A percentile compares a stretch with the other conserved stretches of the same genome.
Evolutionary conservation across 1,140 invertebrate genomes (phyloP).

Genomic region (Colletes latitarsis): DNA sequence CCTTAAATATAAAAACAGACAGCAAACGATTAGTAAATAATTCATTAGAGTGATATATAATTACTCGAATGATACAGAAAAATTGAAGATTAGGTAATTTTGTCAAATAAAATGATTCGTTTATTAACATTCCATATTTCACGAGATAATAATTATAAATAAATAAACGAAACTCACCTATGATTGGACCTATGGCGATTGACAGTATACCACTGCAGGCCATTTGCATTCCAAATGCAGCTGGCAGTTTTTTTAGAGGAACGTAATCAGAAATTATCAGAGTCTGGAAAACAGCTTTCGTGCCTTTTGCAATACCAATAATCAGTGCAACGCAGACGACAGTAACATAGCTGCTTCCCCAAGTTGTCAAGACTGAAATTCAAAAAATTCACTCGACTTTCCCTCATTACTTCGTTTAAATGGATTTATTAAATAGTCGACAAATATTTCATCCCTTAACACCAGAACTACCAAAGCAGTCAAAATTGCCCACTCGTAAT

Average conservation of each 20-base stretch:
- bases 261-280: constrained; percentile 86
- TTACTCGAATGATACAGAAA: too few relatives aligned
- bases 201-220: constrained; percentile 81
- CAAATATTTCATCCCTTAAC: too few relatives aligned
- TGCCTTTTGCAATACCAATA: constrained; percentile 86
- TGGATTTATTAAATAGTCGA: too few relatives aligned
- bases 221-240: constrained; percentile 85
- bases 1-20: constrained; percentile 58
- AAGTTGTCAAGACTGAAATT: constrained; percentile 51
- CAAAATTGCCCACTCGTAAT: too few relatives aligned
- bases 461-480: too few relatives aligned
- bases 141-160: background rate
- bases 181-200: constrained; percentile 75
- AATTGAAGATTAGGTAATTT: too few relatives aligned
- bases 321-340: constrained; percentile 61
- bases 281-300: constrained; percentile 86
- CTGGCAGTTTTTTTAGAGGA: constrained; percentile 84
- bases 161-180: constrained; percentile 68
- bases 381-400: background rate
- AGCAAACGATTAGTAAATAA: background rate
- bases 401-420: too few relatives aligned
- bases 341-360: constrained; percentile 42
- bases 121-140: too few relatives aligned
- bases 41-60: too few relatives aligned
- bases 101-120: too few relatives aligned